Evolutionary conservation across 2,797 vertebrate genomes (phyloP), one percentile per base, ranked within the genome.

Genomic region (Platyrinchus mystaceus): DNA sequence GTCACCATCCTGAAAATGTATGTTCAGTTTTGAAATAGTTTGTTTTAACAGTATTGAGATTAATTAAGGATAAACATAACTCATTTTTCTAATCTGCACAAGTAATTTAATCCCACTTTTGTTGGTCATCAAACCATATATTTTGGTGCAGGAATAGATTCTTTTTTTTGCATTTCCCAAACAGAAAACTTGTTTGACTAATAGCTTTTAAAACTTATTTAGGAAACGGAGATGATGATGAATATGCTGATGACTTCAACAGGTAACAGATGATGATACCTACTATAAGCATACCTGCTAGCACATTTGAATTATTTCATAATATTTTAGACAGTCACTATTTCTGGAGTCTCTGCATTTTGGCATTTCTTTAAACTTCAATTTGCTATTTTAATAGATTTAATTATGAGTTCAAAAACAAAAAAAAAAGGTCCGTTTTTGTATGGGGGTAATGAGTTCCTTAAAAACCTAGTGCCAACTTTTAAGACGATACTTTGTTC

Each of bases 161-260:
- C 1, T 10, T 6, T 2, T 17, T 47, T n/a, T 67, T 68, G 28
- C 30, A 43, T 88, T 73, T 92, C 46, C 55, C 52, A 50, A 56
- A 84, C 32, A 81, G n/a, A 75, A 49, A 83, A 76, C 21, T 66
- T 62, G 6, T 84, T 90, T 94, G 34, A 91, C 84, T 90, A 89
- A 89, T 74, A 10, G 9, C 6, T 95, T 76, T 69, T 89, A 30
- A 87, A 87, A 89, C 47, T 69, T 93, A 32, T 68, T 89, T 95
- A 98, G 97, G 92, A 93, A 89, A 96, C 76, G 96, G 98, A 97
- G 98, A 99, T 50, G 99, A 99, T 0, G 98, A 99, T 4, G 98
- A 99, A 52, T 99, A 99, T n/a, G 97, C 97, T 28, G 99, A 99
- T 78, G 99, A 99, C 96, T 99, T 99, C 58, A 99, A 99, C 96